A percentile compares a stretch with the other conserved stretches of the same genome.
These are phyloP conservation scores for Drosophila parvula DNA, from an alignment of 1,140 invertebrate genomes.

Conservation along the genomic window DNA sequence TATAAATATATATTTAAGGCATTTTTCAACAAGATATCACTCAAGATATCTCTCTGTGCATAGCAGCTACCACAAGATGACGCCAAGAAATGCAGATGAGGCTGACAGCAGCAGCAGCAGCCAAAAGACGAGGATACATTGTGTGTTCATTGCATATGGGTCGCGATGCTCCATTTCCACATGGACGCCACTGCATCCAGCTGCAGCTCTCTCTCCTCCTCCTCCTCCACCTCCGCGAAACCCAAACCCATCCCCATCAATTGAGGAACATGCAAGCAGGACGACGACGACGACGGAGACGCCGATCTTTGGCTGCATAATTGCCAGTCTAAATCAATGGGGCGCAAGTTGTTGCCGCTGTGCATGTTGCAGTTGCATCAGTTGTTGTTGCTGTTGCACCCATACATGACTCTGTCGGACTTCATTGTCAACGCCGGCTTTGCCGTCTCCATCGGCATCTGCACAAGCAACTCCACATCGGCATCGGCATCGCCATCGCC, in stretches of 20 bases:
- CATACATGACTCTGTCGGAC: constrained; percentile 61
- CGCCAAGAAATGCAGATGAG: constrained; percentile 80
- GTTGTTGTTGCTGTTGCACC: constrained; percentile 52
- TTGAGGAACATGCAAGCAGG: constrained; percentile 58
- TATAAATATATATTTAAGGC: no score
- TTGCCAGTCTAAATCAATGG: constrained; percentile 79
- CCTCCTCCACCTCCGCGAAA: constrained; percentile 7
- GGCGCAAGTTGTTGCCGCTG: constrained; percentile 56
- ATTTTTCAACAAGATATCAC: neutral
- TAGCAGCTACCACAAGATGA: constrained; percentile 39
- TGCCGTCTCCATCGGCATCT: constrained; percentile 44
- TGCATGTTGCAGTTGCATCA: constrained; percentile 31
- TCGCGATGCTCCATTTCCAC: constrained; percentile 76
- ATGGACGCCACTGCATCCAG: constrained; percentile 45
- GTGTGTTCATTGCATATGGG: constrained; percentile 69
- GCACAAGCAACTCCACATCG: constrained; percentile 2
- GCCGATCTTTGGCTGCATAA: constrained; percentile 69
- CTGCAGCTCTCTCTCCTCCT: constrained; percentile 14
- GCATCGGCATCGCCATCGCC: constrained; percentile 22
- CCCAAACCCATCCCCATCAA: constrained; percentile 66
- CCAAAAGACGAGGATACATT: constrained; percentile 32
- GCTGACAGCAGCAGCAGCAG: constrained; percentile 72
- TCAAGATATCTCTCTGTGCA: constrained; percentile 4
- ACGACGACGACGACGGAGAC: constrained; percentile 47
- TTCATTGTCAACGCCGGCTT: constrained; percentile 75